Base-by-base conservation (phyloP, 2,113 vertebrate genomes). In the Erinaceus europaeus region DNA sequence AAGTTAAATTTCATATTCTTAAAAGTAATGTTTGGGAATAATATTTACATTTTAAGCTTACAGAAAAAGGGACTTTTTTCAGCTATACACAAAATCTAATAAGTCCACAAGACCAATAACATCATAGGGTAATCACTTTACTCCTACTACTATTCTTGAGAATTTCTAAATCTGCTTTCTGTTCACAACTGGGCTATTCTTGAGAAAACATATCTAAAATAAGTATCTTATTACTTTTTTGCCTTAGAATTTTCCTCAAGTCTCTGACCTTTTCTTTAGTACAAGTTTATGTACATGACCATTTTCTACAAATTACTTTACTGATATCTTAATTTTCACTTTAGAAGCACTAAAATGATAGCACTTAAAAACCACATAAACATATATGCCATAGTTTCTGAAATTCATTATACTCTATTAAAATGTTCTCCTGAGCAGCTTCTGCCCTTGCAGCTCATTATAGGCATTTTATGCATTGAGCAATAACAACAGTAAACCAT, bases 261-360 rank as follows among this genome's bases (percentile, higher is more conserved):
- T 61, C 9, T 90, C 48, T 75, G 15, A 53, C 3, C 23, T 34
- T 32, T 29, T 74, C 48, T 68, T 12, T 25, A 21, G 55, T 14
- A n/a, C 8, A 50, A 20, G 3, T 75, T 88, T 42, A 88, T 57
- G 38, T 25, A 64, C 20, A 46, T 6, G 62, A 20, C 7, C 23
- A 77, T 72, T 87, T 76, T 69, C 13, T 68, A 59, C 13, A 83
- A 5, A 67, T 40, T 64, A 17, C 14, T 53, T 64, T 59, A 76
- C 9, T 50, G 9, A 27, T 61, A 89, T 36, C 29, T 93, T 71
- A 50, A 77, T 74, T 89, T 94, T 72, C 32, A 89, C 4, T 72
- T 75, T 62, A 76, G 23, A 82, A 67, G 27, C 21, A 9, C 10
- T 36, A 46, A 86, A 78, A 42, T 77, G 13, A 75, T 52, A 82